Evolutionary conservation across 2,888 invertebrate species (phyloP).

Genomic region (Teinopalpus imperialis): DNA sequence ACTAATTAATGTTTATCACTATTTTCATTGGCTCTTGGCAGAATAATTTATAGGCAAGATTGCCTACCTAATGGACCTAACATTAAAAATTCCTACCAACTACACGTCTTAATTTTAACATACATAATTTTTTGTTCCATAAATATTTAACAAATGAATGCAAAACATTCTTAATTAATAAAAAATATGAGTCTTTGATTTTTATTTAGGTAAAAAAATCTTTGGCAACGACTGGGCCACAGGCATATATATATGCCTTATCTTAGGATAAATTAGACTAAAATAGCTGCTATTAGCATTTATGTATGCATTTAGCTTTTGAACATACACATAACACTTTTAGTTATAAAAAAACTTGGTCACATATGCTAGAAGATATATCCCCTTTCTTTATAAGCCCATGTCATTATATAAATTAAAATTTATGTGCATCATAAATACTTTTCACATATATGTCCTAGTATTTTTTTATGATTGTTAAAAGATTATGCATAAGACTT

Average conservation of each 20-base stretch:
- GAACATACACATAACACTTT: too few relatives aligned
- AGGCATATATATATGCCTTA: conserved; percentile 9
- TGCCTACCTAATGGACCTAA: not conserved
- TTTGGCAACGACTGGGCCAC: conserved; percentile 23
- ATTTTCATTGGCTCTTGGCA: not conserved
- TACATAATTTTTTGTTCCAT: conserved; percentile 4
- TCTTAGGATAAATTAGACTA: conserved; percentile 13
- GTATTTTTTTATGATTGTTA: too few relatives aligned
- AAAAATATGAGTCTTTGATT: conserved; percentile 25
- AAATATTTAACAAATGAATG: conserved; percentile 15
- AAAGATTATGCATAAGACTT: too few relatives aligned
- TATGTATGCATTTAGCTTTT: too few relatives aligned
- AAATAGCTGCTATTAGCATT: not conserved
- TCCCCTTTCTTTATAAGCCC: too few relatives aligned
- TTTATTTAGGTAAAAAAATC: conserved; percentile 25
- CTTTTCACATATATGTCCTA: too few relatives aligned
- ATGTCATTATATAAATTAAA: too few relatives aligned
- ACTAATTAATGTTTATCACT: conserved; percentile 1
- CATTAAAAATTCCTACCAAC: conserved; percentile 2
- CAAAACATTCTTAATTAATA: conserved; percentile 14
- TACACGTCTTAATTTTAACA: conserved; percentile 10
- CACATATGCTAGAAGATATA: too few relatives aligned
- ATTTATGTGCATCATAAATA: too few relatives aligned
- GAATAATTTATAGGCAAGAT: conserved; percentile 7
- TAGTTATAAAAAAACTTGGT: too few relatives aligned